phyloP scores from a whole-genome alignment of 2,888 invertebrate genomes.

The Masnerella sp. region DNA sequence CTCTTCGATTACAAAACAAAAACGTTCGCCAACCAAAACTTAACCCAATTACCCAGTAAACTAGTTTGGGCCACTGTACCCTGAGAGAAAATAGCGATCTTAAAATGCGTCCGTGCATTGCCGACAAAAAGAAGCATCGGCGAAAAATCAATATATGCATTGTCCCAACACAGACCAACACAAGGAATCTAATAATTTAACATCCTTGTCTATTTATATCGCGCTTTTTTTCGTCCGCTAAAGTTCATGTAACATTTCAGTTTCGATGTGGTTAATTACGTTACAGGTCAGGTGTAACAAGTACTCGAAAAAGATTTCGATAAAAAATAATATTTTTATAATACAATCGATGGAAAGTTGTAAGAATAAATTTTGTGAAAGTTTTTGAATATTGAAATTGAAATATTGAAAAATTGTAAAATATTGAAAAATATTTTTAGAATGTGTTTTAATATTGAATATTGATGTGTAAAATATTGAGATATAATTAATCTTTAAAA shows the following conservation, averaged over 20 bases:
- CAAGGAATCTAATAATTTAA: conserved; percentile 12
- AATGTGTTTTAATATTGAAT: too few species aligned
- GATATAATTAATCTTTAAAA: too few species aligned
- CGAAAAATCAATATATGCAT: conserved; percentile 31
- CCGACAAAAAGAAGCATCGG: conserved; percentile 6
- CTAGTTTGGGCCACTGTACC: conserved; percentile 1
- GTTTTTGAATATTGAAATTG: too few species aligned
- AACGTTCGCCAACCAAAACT: conserved; percentile 24
- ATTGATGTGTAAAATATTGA: too few species aligned
- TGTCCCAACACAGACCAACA: not conserved
- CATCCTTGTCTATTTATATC: conserved; percentile 6
- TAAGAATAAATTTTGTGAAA: too few species aligned
- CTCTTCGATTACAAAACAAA: conserved; percentile 22
- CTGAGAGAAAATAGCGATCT: conserved; percentile 18
- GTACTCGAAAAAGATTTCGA: too few species aligned
- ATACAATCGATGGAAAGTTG: too few species aligned
- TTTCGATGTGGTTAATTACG: conserved; percentile 20
- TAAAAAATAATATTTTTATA: too few species aligned
- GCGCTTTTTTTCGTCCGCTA: not conserved
- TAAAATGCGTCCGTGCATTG: conserved; percentile 7
- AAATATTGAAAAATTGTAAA: too few species aligned
- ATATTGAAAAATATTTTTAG: too few species aligned
- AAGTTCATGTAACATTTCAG: conserved; percentile 30
- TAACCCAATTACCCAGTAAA: conserved; percentile 40
- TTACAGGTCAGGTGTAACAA: conserved; percentile 39